These are phyloP conservation scores for Pterobdella sp. DNA, from an alignment of 2,888 invertebrate species.

Conservation along the genomic window DNA sequence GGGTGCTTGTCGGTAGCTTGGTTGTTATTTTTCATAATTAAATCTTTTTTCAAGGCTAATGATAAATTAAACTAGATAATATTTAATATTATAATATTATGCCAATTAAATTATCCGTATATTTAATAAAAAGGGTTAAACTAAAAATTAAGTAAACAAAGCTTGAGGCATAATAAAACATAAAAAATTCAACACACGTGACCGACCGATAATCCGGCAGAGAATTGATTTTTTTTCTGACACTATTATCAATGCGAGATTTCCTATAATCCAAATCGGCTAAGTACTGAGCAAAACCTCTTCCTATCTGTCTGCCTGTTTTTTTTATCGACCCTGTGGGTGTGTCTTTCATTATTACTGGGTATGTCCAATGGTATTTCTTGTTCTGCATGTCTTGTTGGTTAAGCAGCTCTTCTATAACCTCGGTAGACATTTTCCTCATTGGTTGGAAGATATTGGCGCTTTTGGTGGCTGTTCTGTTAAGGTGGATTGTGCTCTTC, in stretches of 20 bases:
- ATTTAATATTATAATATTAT: too few relatives aligned
- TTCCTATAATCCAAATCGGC: conserved; percentile 59
- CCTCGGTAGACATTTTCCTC: neutral
- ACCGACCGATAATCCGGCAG: conserved; percentile 67
- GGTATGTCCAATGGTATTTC: neutral
- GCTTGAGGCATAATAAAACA: too few relatives aligned
- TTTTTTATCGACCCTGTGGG: neutral
- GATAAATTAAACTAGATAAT: too few relatives aligned
- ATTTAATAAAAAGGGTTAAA: too few relatives aligned
- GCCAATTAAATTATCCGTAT: too few relatives aligned
- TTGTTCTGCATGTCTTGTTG: neutral
- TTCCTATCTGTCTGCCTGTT: conserved; percentile 62
- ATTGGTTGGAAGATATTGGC: neutral
- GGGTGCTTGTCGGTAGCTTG: too few relatives aligned
- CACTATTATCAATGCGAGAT: conserved; percentile 57
- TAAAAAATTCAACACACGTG: neutral
- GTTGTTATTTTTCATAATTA: too few relatives aligned
- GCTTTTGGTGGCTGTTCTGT: neutral
- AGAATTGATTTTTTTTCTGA: conserved; percentile 72
- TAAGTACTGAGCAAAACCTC: conserved; percentile 66
- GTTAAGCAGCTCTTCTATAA: neutral
- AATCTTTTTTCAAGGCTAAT: too few relatives aligned
- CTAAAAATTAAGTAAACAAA: too few relatives aligned
- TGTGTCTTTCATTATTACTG: neutral
- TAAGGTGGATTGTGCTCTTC: too few relatives aligned